Evolutionary conservation across 2,113 vertebrate genomes (phyloP).

Genomic region (Neoarius graeffei): DNA sequence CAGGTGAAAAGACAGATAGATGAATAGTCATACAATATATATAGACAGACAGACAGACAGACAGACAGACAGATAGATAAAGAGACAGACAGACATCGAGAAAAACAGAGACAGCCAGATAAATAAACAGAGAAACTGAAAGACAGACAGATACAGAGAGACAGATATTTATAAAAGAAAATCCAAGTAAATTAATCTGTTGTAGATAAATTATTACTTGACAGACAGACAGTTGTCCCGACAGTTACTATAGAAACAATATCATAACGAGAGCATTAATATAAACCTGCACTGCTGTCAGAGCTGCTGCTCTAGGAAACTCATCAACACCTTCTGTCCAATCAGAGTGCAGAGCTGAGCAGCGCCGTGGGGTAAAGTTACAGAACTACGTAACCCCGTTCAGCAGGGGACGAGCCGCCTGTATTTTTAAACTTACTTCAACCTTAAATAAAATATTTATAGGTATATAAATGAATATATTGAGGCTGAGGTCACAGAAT

Average conservation of each 20-base stretch:
- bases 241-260: not conserved
- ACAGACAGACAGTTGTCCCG: not conserved
- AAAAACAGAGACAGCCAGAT: not conserved
- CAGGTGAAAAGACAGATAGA: not conserved
- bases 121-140: not conserved
- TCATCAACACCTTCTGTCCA: not conserved
- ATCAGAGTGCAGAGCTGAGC: not conserved
- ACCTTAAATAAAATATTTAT: constrained; percentile 14
- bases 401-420: not conserved
- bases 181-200: not conserved
- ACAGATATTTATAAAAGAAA: not conserved
- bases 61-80: not conserved
- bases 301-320: not conserved
- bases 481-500: constrained; percentile 7
- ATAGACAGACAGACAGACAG: not conserved
- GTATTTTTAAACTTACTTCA: not conserved
- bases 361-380: not conserved
- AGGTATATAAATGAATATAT: constrained; percentile 13
- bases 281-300: not conserved
- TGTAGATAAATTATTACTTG: not conserved
- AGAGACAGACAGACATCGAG: not conserved
- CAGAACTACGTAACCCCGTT: not conserved
- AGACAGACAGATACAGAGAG: not conserved
- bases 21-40: not conserved
- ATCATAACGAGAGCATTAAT: not conserved